Evolutionary conservation across 2,113 vertebrate genomes (phyloP).

Genomic region (Python bivittatus): DNA sequence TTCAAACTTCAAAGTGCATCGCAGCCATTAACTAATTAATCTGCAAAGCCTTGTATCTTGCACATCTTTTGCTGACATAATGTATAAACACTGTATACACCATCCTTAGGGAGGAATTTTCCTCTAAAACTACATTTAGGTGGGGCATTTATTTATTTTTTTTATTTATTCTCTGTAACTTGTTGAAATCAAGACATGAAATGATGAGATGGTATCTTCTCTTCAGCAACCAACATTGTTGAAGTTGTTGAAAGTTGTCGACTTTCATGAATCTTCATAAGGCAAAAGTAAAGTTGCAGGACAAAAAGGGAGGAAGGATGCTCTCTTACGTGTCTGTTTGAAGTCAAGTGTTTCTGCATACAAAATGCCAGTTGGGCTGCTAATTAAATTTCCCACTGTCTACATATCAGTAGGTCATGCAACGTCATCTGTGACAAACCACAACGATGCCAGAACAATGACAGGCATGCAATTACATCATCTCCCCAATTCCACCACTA

Average conservation of each 20-base stretch:
- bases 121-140: constrained; percentile 32
- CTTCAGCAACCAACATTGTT: not conserved
- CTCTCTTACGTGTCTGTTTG: not conserved
- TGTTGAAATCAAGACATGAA: constrained; percentile 1
- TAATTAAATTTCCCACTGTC: not conserved
- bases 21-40: constrained; percentile 65
- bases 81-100: constrained; percentile 51
- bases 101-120: constrained; percentile 36
- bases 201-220: not conserved
- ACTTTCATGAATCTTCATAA: not conserved
- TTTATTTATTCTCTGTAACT: not conserved
- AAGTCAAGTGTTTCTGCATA: not conserved
- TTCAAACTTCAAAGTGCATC: constrained; percentile 58
- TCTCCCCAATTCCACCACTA: not conserved
- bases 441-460: not conserved
- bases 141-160: not conserved
- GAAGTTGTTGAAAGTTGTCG: not conserved
- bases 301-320: not conserved
- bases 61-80: constrained; percentile 38
- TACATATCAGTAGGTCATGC: not conserved
- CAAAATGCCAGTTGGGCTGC: not conserved
- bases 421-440: not conserved
- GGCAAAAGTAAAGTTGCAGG: not conserved
- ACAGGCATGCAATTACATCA: not conserved
- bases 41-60: constrained; percentile 40